Conservation (phyloP, 1,140 invertebrate species). For the Cydia pomonella region DNA sequence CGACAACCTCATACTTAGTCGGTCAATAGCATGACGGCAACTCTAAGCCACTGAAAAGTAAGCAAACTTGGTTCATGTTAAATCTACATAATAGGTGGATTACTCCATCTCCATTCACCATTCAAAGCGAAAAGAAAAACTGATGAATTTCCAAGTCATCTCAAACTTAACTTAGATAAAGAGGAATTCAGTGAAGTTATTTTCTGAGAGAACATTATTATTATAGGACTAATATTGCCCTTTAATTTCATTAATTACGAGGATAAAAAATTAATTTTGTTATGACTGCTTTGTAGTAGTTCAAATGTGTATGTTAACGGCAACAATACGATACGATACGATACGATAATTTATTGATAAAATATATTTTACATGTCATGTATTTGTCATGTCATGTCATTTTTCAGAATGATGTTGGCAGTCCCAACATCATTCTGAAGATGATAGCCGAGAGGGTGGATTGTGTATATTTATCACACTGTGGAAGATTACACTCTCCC, state of each 20-base stretch:
- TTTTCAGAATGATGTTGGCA: too few species aligned
- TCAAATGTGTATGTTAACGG: too few species aligned
- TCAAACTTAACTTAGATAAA: neutral
- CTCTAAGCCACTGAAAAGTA: neutral
- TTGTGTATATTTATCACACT: too few species aligned
- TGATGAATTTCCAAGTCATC: neutral
- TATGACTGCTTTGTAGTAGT: too few species aligned
- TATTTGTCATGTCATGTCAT: too few species aligned
- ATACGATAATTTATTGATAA: too few species aligned
- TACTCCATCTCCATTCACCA: neutral
- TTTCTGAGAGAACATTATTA: neutral
- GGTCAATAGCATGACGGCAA: conserved; percentile 1
- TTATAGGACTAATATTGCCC: neutral
- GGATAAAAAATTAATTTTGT: too few species aligned
- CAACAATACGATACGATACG: too few species aligned
- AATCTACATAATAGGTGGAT: conserved; percentile 12
- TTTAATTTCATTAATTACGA: neutral
- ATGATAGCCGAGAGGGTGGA: too few species aligned
- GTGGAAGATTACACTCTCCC: too few species aligned
- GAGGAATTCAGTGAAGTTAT: neutral
- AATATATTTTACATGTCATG: too few species aligned
- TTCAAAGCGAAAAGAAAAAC: conserved; percentile 1
- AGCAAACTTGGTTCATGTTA: conserved; percentile 1
- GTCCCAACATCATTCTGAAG: too few species aligned
- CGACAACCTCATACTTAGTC: neutral